Conservation (phyloP, 2,797 vertebrate species). For the Myiotriccus ornatus region DNA sequence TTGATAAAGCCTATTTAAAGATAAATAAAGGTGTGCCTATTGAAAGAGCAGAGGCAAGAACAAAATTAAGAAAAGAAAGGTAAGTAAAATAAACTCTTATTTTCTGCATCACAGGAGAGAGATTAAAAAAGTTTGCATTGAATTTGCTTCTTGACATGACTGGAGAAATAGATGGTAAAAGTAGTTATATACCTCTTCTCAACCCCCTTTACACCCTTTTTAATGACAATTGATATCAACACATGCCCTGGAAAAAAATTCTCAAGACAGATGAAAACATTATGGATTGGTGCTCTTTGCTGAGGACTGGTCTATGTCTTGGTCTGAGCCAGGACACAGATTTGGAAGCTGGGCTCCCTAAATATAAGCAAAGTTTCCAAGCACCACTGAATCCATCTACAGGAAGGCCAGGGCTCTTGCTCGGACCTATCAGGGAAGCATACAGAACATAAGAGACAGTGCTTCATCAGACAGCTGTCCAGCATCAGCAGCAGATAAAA, state of each 20-base stretch:
- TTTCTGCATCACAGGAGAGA: background rate
- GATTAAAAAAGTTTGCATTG: background rate
- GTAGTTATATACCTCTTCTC: background rate
- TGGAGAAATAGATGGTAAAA: background rate
- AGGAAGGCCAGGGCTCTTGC: background rate
- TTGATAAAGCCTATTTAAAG: background rate
- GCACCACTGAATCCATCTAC: background rate
- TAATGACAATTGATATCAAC: background rate
- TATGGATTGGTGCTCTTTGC: background rate
- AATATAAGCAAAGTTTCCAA: background rate
- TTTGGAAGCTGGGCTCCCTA: background rate
- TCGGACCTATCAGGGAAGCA: background rate
- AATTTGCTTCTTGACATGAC: background rate
- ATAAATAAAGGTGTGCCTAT: background rate
- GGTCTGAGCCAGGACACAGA: background rate
- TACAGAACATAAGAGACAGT: background rate
- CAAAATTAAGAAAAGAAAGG: background rate
- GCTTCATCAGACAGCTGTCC: fast-evolving
- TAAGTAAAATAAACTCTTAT: background rate
- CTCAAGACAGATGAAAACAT: background rate
- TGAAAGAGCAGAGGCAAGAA: background rate
- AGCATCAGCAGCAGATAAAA: background rate
- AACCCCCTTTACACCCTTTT: background rate
- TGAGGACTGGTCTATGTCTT: background rate
- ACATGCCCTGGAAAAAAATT: background rate